Percentiles rank a stretch among this genome's conserved stretches.
These are phyloP conservation scores for Tipula lateralis DNA, from an alignment of 2,888 invertebrate genomes.

Conservation along the genomic window DNA sequence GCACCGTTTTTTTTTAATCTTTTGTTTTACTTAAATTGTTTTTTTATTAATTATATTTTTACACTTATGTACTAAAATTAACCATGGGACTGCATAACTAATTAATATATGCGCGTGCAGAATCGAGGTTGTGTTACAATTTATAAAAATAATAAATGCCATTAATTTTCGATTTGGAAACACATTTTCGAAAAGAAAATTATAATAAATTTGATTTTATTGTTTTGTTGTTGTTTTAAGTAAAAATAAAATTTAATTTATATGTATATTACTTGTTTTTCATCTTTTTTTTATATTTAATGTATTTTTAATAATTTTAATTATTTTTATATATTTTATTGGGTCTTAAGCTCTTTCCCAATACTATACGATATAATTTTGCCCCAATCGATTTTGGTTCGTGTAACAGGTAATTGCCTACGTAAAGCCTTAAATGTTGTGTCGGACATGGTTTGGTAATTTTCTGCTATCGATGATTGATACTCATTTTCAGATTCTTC, in stretches of 20 bases:
- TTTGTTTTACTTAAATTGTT: neutral
- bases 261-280: constrained; percentile 29
- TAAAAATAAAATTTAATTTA: constrained; percentile 31
- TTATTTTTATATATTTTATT: constrained; percentile 58
- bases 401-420: constrained; percentile 94
- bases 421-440: constrained; percentile 99
- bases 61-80: neutral
- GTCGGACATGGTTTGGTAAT: constrained; percentile 99
- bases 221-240: constrained; percentile 29
- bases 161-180: neutral
- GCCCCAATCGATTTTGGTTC: constrained; percentile 99
- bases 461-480: constrained; percentile 91
- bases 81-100: neutral
- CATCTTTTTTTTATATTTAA: constrained; percentile 28
- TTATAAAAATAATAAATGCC: neutral
- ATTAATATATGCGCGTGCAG: neutral
- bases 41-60: neutral
- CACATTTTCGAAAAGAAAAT: neutral
- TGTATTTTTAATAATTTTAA: constrained; percentile 31
- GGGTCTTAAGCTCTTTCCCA: constrained; percentile 92
- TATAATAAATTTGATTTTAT: constrained; percentile 32
- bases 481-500: constrained; percentile 92
- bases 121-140: neutral
- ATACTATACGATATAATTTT: constrained; percentile 97
- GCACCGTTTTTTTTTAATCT: neutral